These are phyloP conservation scores for Brachionus manjavacas DNA, from an alignment of 1,140 invertebrate genomes.

Conservation along the genomic window DNA sequence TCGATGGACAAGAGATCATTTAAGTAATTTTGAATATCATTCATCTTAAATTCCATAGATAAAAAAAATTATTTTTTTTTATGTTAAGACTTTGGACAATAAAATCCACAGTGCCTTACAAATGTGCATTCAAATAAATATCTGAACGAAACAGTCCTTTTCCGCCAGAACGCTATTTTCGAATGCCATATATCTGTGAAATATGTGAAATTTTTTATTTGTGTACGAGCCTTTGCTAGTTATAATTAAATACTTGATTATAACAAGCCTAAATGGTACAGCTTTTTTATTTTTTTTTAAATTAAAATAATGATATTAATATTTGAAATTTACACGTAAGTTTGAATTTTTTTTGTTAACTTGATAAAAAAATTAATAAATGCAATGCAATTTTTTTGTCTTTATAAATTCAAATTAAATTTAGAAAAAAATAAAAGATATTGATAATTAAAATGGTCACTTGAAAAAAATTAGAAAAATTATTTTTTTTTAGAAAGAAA, in stretches of 20 bases:
- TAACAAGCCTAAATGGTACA: slow-evolving; percentile 24
- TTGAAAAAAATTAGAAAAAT: no score
- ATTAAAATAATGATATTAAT: background rate
- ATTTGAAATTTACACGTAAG: background rate
- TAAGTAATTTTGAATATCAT: slow-evolving; percentile 22
- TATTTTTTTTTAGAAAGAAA: no score
- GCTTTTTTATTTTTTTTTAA: background rate
- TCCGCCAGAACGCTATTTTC: background rate
- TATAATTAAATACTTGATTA: background rate
- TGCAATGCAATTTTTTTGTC: background rate
- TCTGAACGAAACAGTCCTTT: background rate
- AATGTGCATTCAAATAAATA: slow-evolving; percentile 25
- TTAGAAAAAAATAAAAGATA: no score
- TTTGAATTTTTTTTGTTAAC: slow-evolving; percentile 10
- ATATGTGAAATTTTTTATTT: background rate
- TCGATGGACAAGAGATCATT: slow-evolving; percentile 5
- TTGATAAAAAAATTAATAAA: background rate
- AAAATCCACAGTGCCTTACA: background rate
- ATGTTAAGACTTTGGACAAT: background rate
- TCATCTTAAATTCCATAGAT: background rate
- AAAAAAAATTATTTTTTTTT: background rate
- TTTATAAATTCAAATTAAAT: background rate
- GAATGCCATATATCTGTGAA: background rate
- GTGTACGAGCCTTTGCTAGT: slow-evolving; percentile 14
- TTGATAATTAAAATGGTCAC: no score